Evolutionary conservation across 2,888 invertebrate species (phyloP), one percentile per base, ranked within the genome.

Genomic region (Aphrophora alni): DNA sequence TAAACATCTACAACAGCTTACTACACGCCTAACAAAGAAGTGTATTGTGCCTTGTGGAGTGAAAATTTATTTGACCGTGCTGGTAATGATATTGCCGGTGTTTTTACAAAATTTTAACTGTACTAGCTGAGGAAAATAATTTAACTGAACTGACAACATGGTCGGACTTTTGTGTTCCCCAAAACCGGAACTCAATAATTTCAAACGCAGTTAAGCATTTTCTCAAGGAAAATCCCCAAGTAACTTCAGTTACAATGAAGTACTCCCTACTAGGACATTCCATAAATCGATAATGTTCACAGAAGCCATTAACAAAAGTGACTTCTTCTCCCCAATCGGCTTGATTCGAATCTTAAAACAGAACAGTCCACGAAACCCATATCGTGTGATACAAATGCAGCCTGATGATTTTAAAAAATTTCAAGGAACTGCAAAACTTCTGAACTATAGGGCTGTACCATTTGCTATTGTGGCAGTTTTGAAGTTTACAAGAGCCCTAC

Each of bases 1-100:
- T 81, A 14, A 81, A 59, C 28, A 73, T 73, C 3, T 80, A 80
- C 73, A 80, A 80, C 80, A 25, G 80, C 80, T 8, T 75, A 80
- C 27, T 80, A 38, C 26, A 26, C 80, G 4, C n/a, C n/a, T 24
- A 81, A 68, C 2, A 81, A 81, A 38, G 4, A 74, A 38, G 70
- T 77, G 1, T 77, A 81, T 69, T 81, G 80, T 33, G 77, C 80
- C 8, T 26, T 81, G 12, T 81, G 77, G 77, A 28, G 5, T 12
- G 80, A 81, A 59, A 38, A 25, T 26, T 4, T 74, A n/a, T 8
- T 72, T 17, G 80, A 72, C 3, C 70, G 76, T 7, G 72, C 80
- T 26, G 80, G 80, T 0, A 76, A 80, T 71, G 75, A 80, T 27
- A 38, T 80, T n/a, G 75, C 80, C 14, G 75, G 80, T 80, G 76